Conservation (phyloP, 1,140 invertebrate genomes). For the Ceratina australensis region DNA sequence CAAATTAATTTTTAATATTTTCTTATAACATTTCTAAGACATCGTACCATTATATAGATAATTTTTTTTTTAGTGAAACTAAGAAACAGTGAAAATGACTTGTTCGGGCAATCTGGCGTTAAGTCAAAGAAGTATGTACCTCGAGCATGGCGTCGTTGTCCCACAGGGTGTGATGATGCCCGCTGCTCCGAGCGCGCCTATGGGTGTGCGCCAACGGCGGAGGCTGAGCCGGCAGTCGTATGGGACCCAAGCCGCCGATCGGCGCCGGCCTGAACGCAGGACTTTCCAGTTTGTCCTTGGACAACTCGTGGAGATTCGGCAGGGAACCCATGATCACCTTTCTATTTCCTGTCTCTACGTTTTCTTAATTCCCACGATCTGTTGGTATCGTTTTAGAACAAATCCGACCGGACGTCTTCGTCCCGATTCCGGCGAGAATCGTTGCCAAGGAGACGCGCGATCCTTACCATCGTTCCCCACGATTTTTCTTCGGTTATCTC, state of each 20-base stretch:
- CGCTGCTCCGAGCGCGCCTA: slow-evolving; percentile 69
- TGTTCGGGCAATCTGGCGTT: too few species aligned
- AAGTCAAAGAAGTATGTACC: too few species aligned
- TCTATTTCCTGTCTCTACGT: not conserved
- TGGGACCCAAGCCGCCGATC: slow-evolving; percentile 64
- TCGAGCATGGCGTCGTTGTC: slow-evolving; percentile 74
- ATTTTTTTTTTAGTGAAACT: too few species aligned
- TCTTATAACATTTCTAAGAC: too few species aligned
- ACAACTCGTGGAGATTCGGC: slow-evolving; percentile 83
- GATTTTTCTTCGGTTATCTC: not conserved
- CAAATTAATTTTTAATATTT: too few species aligned
- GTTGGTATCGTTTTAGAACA: slow-evolving; percentile 13
- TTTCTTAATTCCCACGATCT: not conserved
- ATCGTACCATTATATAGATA: too few species aligned
- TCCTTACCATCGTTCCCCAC: slow-evolving; percentile 2
- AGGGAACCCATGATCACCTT: slow-evolving; percentile 81
- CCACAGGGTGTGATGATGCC: slow-evolving; percentile 72
- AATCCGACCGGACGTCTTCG: too few species aligned
- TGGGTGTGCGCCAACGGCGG: slow-evolving; percentile 69
- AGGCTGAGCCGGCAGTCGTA: slow-evolving; percentile 65
- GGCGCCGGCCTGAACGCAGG: slow-evolving; percentile 69
- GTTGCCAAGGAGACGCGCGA: slow-evolving; percentile 6
- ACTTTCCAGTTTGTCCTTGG: slow-evolving; percentile 73
- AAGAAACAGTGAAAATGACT: too few species aligned
- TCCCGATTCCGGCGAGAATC: too few species aligned